Base-by-base conservation (phyloP, 2,797 vertebrate species). In the Hippocampus kuda region DNA sequence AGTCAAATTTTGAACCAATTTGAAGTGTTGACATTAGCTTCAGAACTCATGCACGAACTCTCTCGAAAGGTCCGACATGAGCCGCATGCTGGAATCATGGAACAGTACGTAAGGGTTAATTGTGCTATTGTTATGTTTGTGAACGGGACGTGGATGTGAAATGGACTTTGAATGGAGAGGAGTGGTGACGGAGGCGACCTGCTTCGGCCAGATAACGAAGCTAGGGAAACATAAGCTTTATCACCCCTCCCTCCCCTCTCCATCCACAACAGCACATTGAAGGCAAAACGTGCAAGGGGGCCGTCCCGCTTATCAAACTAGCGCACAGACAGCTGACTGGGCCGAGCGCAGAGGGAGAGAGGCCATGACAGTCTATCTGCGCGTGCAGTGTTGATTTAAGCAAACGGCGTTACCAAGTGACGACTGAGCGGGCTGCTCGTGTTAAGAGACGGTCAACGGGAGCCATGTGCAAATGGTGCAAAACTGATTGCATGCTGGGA, bases 301-400 rank as follows among this genome's bases (percentile, higher is more conserved):
- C 38, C 61, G 60, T 59, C 57, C 46, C 68, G 65, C 77, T 86
- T 79, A 81, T 82, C 77, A 79, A 68, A 72, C 30, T 6, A 51
- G 66, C 63, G 79, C 81, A 80, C 68, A 67, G 70, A 18, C 71
- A 59, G 72, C 73, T 74, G 72, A 79, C 65, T 72, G 67, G 72
- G 53, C 69, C 20, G n/a, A 72, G 66, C 44, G 67, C 59, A 9
- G 73, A 72, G 75, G 72, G 75, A 65, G 64, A 72, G 73, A 64
- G 74, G 72, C 67, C 71, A 70, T 69, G 79, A 79, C 79, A 86
- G 34, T 78, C 69, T 82, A 83, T 86, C 73, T 77, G 61, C 72
- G 2, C 10, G 24, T 18, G 42, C 24, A 46, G 42, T 26, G 9
- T 75, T 67, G 60, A 65, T 68, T 56, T 86, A 79, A 74, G 63